A percentile compares a stretch with the other conserved stretches of the same genome.
Conservation (phyloP, 2,113 vertebrate species). For the Phaethornis superciliosus region DNA sequence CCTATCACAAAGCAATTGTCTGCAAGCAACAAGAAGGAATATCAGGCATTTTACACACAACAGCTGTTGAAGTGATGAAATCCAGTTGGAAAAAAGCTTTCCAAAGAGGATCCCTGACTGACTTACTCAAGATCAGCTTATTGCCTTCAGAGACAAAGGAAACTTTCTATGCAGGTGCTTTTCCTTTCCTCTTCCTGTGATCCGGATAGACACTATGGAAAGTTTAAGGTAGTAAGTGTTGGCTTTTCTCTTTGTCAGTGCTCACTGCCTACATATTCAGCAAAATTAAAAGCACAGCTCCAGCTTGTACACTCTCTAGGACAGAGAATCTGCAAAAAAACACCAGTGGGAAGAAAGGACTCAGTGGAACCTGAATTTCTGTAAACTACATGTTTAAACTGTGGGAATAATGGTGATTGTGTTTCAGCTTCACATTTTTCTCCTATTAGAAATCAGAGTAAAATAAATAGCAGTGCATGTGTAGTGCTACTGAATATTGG, state of each 20-base stretch:
- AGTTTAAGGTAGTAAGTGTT: conserved; percentile 33
- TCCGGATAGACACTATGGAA: neutral
- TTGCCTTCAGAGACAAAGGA: conserved; percentile 21
- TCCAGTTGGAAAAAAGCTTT: conserved; percentile 37
- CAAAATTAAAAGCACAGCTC: neutral
- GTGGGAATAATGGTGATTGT: neutral
- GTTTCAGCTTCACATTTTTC: neutral
- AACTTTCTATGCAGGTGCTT: conserved; percentile 10
- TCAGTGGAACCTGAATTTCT: neutral
- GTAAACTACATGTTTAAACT: neutral
- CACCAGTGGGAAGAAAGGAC: neutral
- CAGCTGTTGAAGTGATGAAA: conserved; percentile 27
- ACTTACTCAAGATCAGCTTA: neutral
- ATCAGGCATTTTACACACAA: conserved; percentile 3
- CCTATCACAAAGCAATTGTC: conserved; percentile 28
- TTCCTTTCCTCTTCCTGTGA: conserved; percentile 19
- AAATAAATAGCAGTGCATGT: neutral
- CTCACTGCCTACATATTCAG: neutral
- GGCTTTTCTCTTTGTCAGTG: neutral
- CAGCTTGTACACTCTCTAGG: neutral
- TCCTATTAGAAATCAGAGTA: neutral
- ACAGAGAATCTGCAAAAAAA: neutral
- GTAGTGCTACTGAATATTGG: neutral
- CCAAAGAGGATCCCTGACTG: conserved; percentile 21
- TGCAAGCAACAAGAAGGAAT: conserved; percentile 49